Base-by-base conservation (phyloP, 2,888 invertebrate genomes). In the Apamea anceps region DNA sequence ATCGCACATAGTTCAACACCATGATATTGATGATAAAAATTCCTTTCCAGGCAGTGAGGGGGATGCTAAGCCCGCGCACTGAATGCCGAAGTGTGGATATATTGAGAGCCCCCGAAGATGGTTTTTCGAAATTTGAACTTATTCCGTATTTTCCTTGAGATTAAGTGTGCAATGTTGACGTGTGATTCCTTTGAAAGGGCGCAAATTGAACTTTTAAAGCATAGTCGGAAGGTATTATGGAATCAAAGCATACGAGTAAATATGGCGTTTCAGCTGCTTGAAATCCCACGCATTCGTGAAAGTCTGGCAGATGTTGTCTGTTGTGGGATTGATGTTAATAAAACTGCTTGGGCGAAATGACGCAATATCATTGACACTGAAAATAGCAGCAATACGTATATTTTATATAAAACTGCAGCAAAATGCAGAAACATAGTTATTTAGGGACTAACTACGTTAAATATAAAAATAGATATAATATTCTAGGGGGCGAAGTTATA, bases 21-120 rank as follows among this genome's bases (percentile, higher is more conserved):
- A 91, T 93, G 91, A 94, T 95, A 94, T 95, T 94, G 94, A 94
- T 93, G 94, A 93, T 95, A 95, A 94, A 95, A 95, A 95, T 94
- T 94, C 94, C 93, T 91, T 90, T 90, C 91, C 91, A 88, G 89
- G 78, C 87, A 80, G 86, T 80, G 83, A 89, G 89, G 91, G 91
- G 92, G 82, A 82, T 87, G 81, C 73, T 74, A 68, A 88, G 83
- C 77, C 57, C 78, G 71, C 82, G 79, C 72, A 72, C 84, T 75
- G 89, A 89, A 89, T 89, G 77, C 90, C 82, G n/a, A 87, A 81
- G 86, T 85, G 83, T 80, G 73, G 83, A 82, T 83, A 77, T 85
- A 85, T 88, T 74, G 82, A 80, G 77, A 80, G 80, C 82, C 82
- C 48, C 67, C 45, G 25, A 80, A 81, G 80, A 79, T 82, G 68